Conservation (phyloP, 1,140 invertebrate species). For the Pogonomyrmex barbatus region DNA sequence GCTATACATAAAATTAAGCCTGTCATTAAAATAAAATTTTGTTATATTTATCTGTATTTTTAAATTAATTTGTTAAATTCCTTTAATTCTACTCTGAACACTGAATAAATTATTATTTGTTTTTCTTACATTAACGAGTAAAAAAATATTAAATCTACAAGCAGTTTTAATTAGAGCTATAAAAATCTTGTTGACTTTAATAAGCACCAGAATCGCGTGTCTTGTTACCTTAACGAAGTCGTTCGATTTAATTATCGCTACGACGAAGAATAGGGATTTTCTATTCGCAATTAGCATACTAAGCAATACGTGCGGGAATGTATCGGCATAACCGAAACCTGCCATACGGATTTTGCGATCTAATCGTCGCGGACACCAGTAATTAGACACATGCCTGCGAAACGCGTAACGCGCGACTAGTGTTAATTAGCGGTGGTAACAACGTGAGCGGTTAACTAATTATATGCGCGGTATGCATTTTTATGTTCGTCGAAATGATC, state of each 20-base stretch:
- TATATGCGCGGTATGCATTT: constrained; percentile 34
- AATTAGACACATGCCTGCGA: constrained; percentile 51
- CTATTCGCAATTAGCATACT: constrained; percentile 46
- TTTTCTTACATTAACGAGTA: neutral
- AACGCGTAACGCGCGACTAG: constrained; percentile 42
- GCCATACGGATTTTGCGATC: constrained; percentile 20
- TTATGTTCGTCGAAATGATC: constrained; percentile 13
- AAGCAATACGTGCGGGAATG: constrained; percentile 20
- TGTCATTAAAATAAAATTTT: neutral
- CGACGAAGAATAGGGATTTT: constrained; percentile 37
- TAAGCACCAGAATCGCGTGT: neutral
- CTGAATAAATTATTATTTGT: neutral
- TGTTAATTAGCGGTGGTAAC: constrained; percentile 54
- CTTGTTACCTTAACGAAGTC: constrained; percentile 37
- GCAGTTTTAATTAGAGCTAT: constrained; percentile 30
- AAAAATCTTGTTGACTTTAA: constrained; percentile 36
- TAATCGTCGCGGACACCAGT: constrained; percentile 34
- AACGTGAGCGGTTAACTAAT: constrained; percentile 58
- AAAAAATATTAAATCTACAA: neutral
- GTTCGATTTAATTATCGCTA: constrained; percentile 44
- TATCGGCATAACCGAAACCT: constrained; percentile 1
- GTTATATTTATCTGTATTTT: neutral
- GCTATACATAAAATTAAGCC: neutral
- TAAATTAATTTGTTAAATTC: neutral
- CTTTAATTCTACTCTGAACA: neutral